Evolutionary conservation across 2,888 invertebrate species (phyloP).

Genomic region (Synanthedon formicaeformis): DNA sequence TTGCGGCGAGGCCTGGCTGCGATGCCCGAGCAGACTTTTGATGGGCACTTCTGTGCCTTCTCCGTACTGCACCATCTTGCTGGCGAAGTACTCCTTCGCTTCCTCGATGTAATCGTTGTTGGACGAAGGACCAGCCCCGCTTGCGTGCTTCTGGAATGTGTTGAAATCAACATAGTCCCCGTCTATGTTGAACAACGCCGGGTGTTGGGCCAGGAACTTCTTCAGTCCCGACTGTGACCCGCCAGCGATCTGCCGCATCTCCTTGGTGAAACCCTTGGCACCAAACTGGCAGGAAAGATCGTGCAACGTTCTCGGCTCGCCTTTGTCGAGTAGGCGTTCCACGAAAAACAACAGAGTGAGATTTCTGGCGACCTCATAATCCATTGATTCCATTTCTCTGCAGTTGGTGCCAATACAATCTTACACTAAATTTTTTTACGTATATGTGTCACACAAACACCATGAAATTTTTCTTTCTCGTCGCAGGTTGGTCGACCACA

Average conservation of each 20-base stretch:
- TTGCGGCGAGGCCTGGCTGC: conserved; percentile 96
- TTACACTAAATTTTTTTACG: conserved; percentile 67
- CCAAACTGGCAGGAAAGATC: conserved; percentile 99
- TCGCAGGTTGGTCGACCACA: conserved; percentile 37
- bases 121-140: conserved; percentile 72
- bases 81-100: conserved; percentile 97
- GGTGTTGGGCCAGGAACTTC: conserved; percentile 96
- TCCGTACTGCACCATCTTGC: conserved; percentile 95
- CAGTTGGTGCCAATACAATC: conserved; percentile 67
- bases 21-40: conserved; percentile 94
- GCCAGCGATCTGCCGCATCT: conserved; percentile 96
- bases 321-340: conserved; percentile 97
- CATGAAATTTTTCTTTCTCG: conserved; percentile 59
- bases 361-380: conserved; percentile 93
- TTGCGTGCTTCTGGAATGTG: conserved; percentile 76
- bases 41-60: conserved; percentile 97
- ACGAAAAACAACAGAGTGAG: conserved; percentile 98
- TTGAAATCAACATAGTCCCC: conserved; percentile 92
- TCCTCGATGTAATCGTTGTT: conserved; percentile 93
- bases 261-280: conserved; percentile 98
- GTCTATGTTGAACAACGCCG: conserved; percentile 94
- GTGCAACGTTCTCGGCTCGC: conserved; percentile 94
- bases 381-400: conserved; percentile 88
- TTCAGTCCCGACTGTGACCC: conserved; percentile 96
- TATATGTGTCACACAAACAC: conserved; percentile 71